A percentile compares a stretch with the other conserved stretches of the same genome.
Conservation (phyloP, 2,888 invertebrate species). For the Rugalucina vietnamica region DNA sequence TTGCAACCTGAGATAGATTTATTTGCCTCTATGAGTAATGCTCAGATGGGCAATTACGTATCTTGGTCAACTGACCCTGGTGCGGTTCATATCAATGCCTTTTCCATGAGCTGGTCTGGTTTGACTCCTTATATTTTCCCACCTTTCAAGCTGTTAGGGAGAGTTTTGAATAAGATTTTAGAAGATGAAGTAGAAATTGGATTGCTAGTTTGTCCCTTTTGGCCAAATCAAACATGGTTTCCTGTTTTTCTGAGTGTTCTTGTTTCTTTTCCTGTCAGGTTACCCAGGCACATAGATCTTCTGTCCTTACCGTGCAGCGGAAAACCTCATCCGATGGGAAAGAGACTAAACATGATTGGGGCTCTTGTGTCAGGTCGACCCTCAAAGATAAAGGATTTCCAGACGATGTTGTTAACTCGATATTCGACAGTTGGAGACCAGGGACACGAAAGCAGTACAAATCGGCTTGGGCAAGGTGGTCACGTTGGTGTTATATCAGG, state of each 20-base stretch:
- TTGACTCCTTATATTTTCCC: slow-evolving; percentile 51
- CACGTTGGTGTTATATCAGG: slow-evolving; percentile 44
- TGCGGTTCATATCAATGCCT: slow-evolving; percentile 31
- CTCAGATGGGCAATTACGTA: slow-evolving; percentile 32
- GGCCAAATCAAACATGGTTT: slow-evolving; percentile 54
- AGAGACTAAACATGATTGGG: slow-evolving; percentile 19
- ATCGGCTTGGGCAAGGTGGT: slow-evolving; percentile 44
- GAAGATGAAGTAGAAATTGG: slow-evolving; percentile 30
- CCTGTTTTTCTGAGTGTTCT: slow-evolving; percentile 33
- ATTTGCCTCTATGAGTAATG: slow-evolving; percentile 47
- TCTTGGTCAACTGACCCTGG: slow-evolving; percentile 44
- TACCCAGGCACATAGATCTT: slow-evolving; percentile 45
- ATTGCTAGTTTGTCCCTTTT: slow-evolving; percentile 43
- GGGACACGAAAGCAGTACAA: slow-evolving; percentile 44
- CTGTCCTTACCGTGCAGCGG: slow-evolving; percentile 36
- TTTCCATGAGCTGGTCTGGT: slow-evolving; percentile 40
- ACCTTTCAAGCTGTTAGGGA: slow-evolving; percentile 32
- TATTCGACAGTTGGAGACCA: slow-evolving; percentile 25
- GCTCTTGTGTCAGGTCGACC: slow-evolving; percentile 43
- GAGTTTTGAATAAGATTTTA: slow-evolving; percentile 28
- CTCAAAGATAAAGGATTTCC: slow-evolving; percentile 42
- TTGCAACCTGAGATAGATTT: slow-evolving; percentile 48
- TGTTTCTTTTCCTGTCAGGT: slow-evolving; percentile 39
- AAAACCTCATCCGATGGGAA: slow-evolving; percentile 30
- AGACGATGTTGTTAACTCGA: slow-evolving; percentile 20